Evolutionary conservation across 92 coral and sea anemone genomes (phyloP).

Genomic region (Porites evermanni): DNA sequence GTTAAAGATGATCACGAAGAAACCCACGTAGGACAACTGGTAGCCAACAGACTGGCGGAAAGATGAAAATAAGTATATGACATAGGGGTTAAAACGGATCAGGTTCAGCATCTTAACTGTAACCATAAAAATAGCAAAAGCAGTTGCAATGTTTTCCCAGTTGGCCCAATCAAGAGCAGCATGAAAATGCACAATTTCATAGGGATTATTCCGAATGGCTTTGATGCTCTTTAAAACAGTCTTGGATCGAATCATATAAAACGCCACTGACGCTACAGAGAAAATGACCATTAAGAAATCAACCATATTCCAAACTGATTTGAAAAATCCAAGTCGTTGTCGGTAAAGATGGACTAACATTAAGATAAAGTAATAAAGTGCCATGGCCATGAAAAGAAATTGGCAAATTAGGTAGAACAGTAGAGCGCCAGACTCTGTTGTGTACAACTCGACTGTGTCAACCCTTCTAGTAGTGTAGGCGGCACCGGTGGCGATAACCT

Average conservation of each 20-base stretch:
- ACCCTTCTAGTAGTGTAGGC: conserved; percentile 35
- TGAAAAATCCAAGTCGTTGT: conserved; percentile 34
- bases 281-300: conserved; percentile 33
- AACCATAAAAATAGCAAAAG: conserved; percentile 52
- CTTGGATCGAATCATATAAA: conserved; percentile 51
- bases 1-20: conserved; percentile 35
- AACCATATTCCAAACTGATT: conserved; percentile 53
- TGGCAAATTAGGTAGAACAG: conserved; percentile 49
- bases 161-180: conserved; percentile 40
- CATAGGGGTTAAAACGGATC: conserved; percentile 61
- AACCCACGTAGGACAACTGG: conserved; percentile 29
- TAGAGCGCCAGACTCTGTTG: conserved; percentile 50
- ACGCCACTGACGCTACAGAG: conserved; percentile 42
- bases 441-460: conserved; percentile 47
- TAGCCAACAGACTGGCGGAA: conserved; percentile 48
- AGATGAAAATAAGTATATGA: conserved; percentile 50
- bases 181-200: conserved; percentile 48
- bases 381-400: conserved; percentile 56
- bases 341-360: conserved; percentile 45
- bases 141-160: conserved; percentile 44
- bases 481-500: conserved; percentile 50
- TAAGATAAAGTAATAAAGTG: conserved; percentile 22
- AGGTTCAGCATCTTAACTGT: conserved; percentile 54
- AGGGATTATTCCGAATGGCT: conserved; percentile 50
- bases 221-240: conserved; percentile 43